A percentile compares a stretch with the other conserved stretches of the same genome.
Conservation (phyloP, 2,113 vertebrate species). For the Gadus chalcogrammus region DNA sequence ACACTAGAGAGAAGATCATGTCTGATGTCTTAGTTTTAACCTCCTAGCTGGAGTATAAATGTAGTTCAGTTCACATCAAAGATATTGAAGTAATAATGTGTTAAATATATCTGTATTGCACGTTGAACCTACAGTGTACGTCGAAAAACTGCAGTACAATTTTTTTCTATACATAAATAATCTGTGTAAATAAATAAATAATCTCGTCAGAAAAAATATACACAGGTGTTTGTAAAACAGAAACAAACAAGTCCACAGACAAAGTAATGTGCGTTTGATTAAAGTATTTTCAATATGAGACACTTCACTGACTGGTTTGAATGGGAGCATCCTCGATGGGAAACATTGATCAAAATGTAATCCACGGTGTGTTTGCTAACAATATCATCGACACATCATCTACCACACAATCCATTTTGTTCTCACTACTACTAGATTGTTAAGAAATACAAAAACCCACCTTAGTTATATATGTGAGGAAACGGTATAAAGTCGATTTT, state of each 20-base stretch:
- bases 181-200: slow-evolving; percentile 45
- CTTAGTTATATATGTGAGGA: slow-evolving; percentile 39
- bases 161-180: slow-evolving; percentile 35
- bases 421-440: slow-evolving; percentile 28
- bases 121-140: slow-evolving; percentile 32
- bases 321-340: slow-evolving; percentile 28
- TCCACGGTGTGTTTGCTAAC: slow-evolving; percentile 15
- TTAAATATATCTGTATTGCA: slow-evolving; percentile 45
- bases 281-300: slow-evolving; percentile 4
- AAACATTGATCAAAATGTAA: slow-evolving; percentile 53
- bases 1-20: slow-evolving; percentile 37
- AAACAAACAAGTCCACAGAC: slow-evolving; percentile 9
- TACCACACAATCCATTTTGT: slow-evolving; percentile 15
- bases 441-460: slow-evolving; percentile 53
- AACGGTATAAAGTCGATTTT: slow-evolving; percentile 64
- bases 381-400: slow-evolving; percentile 12
- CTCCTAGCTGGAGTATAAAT: neutral
- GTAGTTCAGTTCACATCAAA: slow-evolving; percentile 14
- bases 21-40: neutral
- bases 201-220: slow-evolving; percentile 20
- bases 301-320: slow-evolving; percentile 10
- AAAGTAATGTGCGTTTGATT: slow-evolving; percentile 3
- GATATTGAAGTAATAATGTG: slow-evolving; percentile 9
- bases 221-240: slow-evolving; percentile 18
- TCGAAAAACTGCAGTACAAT: slow-evolving; percentile 27